These are phyloP conservation scores for Lepilemur ruficaudatus DNA, from an alignment of 2,797 vertebrate species.

Conservation along the genomic window DNA sequence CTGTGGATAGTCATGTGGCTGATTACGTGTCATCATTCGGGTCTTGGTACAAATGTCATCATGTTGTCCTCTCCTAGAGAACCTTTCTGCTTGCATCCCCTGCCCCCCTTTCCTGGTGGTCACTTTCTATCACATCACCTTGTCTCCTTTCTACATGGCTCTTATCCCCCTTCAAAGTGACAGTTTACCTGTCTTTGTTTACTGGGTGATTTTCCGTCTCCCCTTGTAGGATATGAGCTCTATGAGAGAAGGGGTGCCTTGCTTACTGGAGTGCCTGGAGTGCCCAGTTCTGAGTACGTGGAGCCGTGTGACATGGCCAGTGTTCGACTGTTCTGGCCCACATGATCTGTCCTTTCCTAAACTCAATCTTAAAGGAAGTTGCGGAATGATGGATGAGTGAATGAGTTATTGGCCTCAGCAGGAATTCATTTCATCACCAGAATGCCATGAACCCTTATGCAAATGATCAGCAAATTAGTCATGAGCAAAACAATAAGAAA, in stretches of 20 bases:
- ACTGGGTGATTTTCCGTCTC: background rate
- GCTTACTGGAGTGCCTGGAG: background rate
- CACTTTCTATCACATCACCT: background rate
- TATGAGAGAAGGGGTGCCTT: background rate
- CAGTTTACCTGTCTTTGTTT: background rate
- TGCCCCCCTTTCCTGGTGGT: background rate
- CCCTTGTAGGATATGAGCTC: background rate
- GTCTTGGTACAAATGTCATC: background rate
- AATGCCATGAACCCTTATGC: background rate
- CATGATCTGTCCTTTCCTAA: rapidly evolving
- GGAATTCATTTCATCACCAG: background rate
- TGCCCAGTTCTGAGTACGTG: rapidly evolving
- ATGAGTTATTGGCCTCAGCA: background rate
- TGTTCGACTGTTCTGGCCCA: rapidly evolving
- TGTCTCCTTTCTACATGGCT: background rate
- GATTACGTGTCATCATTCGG: background rate
- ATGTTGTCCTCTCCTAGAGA: background rate
- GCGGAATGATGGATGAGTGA: constrained; percentile 13
- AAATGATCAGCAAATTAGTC: constrained; percentile 38
- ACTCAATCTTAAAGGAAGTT: background rate
- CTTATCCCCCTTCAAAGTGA: background rate
- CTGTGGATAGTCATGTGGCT: background rate
- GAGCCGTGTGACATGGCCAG: background rate
- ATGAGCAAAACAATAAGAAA: background rate
- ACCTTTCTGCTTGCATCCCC: background rate